Conservation (phyloP, 92 coral and sea anemone genomes). For the Palythoa heliodiscus region DNA sequence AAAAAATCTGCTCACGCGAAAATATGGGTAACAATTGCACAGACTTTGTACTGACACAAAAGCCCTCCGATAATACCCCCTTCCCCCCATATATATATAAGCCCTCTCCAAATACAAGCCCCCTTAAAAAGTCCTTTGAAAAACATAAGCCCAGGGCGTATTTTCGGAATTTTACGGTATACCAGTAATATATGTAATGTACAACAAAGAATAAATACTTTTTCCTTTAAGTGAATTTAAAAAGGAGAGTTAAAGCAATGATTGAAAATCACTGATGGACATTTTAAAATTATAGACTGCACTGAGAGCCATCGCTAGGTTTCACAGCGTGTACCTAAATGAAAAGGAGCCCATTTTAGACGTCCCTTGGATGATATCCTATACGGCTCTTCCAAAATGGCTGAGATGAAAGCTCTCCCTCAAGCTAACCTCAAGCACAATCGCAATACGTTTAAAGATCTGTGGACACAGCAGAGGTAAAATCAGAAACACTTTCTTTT, state of each 20-base stretch:
- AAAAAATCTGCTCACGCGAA: too few relatives aligned
- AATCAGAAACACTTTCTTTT: neutral
- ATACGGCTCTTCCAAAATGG: conserved; percentile 53
- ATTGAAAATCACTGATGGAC: neutral
- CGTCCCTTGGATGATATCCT: conserved; percentile 56
- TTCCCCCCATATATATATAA: too few relatives aligned
- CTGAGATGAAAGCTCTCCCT: conserved; percentile 50
- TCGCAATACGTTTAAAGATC: conserved; percentile 34
- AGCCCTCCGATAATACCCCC: too few relatives aligned
- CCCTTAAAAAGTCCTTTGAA: too few relatives aligned
- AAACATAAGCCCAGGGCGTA: too few relatives aligned
- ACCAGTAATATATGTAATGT: too few relatives aligned
- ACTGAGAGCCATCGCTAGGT: conserved; percentile 62
- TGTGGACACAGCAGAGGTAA: conserved; percentile 64
- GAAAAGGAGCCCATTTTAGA: conserved; percentile 37
- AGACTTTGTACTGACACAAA: too few relatives aligned
- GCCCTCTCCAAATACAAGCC: too few relatives aligned
- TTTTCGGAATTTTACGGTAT: too few relatives aligned
- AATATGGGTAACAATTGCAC: too few relatives aligned
- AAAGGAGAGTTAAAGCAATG: neutral
- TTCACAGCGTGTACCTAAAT: conserved; percentile 67
- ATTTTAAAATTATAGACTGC: conserved; percentile 27
- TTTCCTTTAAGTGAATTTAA: neutral
- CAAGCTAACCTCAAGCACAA: conserved; percentile 39
- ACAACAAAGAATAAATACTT: too few relatives aligned